Conservation (phyloP, 2,113 vertebrate species). For the Zosterops lateralis region DNA sequence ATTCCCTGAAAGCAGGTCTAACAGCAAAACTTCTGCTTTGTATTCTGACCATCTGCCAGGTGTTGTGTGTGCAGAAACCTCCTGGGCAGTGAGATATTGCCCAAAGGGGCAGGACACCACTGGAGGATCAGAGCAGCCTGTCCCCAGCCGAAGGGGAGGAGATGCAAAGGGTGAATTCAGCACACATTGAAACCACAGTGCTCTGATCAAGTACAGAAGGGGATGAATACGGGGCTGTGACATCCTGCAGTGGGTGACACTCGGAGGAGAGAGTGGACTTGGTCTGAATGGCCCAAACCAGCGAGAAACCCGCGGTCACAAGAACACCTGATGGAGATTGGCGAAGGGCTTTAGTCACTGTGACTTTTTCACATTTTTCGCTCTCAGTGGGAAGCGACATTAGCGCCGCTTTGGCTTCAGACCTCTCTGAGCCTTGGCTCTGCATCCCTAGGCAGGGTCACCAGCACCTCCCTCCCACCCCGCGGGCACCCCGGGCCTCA, state of each 20-base stretch:
- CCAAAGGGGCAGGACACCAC: fast-evolving
- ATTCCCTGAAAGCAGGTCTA: neutral
- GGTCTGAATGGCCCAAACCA: fast-evolving
- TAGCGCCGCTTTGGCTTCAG: neutral
- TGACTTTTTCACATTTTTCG: fast-evolving
- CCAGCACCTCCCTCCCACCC: fast-evolving
- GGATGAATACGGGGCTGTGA: fast-evolving
- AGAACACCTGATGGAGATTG: neutral
- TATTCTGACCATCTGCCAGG: fast-evolving
- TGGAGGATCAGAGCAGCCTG: neutral
- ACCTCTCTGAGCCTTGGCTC: neutral
- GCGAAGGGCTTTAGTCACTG: fast-evolving
- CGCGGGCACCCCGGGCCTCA: fast-evolving
- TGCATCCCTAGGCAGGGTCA: fast-evolving
- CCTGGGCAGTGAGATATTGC: fast-evolving
- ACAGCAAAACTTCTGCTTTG: neutral
- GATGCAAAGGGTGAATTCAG: neutral
- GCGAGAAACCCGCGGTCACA: fast-evolving
- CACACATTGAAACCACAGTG: fast-evolving
- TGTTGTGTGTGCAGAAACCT: neutral
- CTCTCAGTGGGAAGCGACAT: neutral
- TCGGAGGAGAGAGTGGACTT: fast-evolving
- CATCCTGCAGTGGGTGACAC: fast-evolving
- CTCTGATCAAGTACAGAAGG: fast-evolving
- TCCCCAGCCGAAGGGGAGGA: fast-evolving